Evolutionary conservation across 2,888 invertebrate species (phyloP).

Genomic region (Nineta flava): DNA sequence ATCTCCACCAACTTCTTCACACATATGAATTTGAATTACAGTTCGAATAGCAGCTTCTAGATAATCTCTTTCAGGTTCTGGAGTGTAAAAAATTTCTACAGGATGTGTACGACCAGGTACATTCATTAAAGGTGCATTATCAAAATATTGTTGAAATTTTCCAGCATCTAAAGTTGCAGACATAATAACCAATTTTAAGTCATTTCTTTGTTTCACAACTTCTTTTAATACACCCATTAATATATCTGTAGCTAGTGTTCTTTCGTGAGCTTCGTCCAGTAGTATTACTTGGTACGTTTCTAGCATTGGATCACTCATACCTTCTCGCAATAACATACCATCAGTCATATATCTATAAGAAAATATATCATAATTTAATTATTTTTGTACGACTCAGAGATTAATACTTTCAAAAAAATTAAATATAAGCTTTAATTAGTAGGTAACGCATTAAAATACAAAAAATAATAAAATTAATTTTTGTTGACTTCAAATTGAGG

Average conservation of each 20-base stretch:
- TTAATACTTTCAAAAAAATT: constrained; percentile 6
- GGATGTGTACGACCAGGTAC: constrained; percentile 94
- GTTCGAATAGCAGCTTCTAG: constrained; percentile 97
- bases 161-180: constrained; percentile 98
- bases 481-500: too few species aligned
- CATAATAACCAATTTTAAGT: constrained; percentile 97
- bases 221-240: constrained; percentile 98
- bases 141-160: constrained; percentile 98
- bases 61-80: constrained; percentile 95
- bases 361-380: not conserved
- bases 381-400: too few species aligned
- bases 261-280: constrained; percentile 97
- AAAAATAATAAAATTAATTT: too few species aligned
- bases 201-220: constrained; percentile 80
- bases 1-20: constrained; percentile 84
- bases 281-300: constrained; percentile 91
- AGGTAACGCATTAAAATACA: too few species aligned
- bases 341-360: constrained; percentile 84
- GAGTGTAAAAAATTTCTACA: constrained; percentile 97
- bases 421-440: too few species aligned
- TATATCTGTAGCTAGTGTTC: constrained; percentile 95
- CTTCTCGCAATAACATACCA: constrained; percentile 98
- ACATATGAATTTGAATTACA: constrained; percentile 89
- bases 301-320: constrained; percentile 97
- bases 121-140: constrained; percentile 95